Percentiles rank a stretch among this genome's conserved stretches.
Conservation (phyloP, 2,113 vertebrate species). For the Semnornis frantzii region DNA sequence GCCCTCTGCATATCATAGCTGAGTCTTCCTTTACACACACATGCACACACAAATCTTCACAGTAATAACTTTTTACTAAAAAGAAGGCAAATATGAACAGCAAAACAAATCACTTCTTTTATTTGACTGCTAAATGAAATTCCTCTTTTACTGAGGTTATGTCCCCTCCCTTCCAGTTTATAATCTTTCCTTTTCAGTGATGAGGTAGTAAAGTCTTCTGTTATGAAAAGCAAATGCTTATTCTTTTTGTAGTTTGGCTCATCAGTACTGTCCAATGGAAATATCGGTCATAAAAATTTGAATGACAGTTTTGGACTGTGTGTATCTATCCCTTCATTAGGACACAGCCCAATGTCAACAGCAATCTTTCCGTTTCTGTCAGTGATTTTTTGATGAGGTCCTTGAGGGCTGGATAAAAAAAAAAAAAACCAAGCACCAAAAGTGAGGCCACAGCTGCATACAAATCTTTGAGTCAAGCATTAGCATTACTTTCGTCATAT, state of each 20-base stretch:
- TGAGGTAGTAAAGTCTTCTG: not conserved
- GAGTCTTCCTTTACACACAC: not conserved
- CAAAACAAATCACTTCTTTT: not conserved
- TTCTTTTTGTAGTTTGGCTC: not conserved
- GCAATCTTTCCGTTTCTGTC: not conserved
- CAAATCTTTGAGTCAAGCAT: not conserved
- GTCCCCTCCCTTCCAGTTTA: not conserved
- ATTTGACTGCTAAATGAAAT: not conserved
- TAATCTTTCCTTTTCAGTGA: not conserved
- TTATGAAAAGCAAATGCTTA: conserved; percentile 8
- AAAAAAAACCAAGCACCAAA: not conserved
- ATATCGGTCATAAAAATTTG: not conserved
- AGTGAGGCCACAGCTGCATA: not conserved
- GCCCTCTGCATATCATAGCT: not conserved
- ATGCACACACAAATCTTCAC: not conserved
- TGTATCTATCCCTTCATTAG: not conserved
- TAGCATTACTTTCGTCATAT: not conserved
- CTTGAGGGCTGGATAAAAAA: not conserved
- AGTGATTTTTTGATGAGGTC: not conserved
- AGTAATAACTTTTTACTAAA: not conserved
- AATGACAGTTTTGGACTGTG: not conserved
- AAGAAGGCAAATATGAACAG: not conserved
- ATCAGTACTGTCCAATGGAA: not conserved
- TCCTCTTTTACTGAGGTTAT: not conserved
- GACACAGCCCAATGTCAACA: not conserved